phyloP scores from a whole-genome alignment of 2,888 invertebrate genomes.

The Ormyrus labotus region DNA sequence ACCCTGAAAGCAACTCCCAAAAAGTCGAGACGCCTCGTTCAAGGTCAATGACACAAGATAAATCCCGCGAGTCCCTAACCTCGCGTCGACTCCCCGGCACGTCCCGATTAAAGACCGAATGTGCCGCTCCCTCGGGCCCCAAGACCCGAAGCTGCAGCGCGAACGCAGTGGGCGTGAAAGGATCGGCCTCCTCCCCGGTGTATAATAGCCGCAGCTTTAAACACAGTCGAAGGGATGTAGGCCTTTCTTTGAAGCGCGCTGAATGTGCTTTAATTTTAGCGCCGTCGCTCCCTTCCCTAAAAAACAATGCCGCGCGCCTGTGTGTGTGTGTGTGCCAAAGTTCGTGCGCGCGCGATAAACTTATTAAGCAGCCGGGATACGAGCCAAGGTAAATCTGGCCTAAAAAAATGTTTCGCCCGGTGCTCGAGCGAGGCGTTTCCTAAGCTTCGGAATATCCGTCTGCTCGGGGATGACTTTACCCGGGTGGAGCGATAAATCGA shows the following conservation, averaged over 20 bases:
- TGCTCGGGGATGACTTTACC: no score
- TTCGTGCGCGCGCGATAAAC: slow-evolving; percentile 5
- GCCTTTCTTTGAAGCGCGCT: slow-evolving; percentile 37
- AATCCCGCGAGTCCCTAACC: no score
- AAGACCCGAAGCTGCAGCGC: slow-evolving; percentile 2
- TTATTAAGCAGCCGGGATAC: slow-evolving; percentile 8
- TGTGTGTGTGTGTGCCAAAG: neutral
- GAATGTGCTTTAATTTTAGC: slow-evolving; percentile 44
- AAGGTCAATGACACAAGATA: no score
- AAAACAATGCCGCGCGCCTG: neutral
- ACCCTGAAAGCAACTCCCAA: no score
- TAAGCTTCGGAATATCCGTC: no score
- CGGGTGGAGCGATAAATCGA: no score
- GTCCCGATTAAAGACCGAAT: slow-evolving; percentile 7
- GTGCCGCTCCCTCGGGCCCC: slow-evolving; percentile 3
- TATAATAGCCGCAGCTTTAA: neutral
- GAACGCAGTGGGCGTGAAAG: neutral
- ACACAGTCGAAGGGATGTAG: neutral
- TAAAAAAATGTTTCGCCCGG: neutral
- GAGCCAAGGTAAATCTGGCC: slow-evolving; percentile 16
- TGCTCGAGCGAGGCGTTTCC: no score
- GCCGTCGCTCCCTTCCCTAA: slow-evolving; percentile 26
- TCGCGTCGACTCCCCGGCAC: no score
- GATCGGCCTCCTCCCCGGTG: neutral
- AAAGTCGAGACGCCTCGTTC: no score